A percentile compares a stretch with the other conserved stretches of the same genome.
Conservation (phyloP, 1,140 invertebrate species). For the Plectus sambesii region DNA sequence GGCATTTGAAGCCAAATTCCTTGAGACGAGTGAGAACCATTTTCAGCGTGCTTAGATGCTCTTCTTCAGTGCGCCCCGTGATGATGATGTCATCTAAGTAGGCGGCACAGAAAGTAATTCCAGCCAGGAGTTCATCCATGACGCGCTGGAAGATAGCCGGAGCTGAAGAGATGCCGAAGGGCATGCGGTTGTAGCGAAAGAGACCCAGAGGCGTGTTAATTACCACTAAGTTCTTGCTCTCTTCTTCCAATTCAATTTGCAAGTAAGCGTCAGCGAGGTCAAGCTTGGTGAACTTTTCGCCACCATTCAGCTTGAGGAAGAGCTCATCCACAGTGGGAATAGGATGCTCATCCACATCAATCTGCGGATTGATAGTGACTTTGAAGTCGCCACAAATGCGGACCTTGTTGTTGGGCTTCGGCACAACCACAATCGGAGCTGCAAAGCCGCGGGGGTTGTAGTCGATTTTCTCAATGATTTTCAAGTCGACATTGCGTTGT, state of each 20-base stretch:
- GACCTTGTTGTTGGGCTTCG: no score
- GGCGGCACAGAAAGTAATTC: slow-evolving; percentile 24
- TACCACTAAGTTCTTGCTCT: no score
- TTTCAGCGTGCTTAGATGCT: slow-evolving; percentile 30
- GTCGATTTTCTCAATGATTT: no score
- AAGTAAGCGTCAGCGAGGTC: slow-evolving; percentile 38
- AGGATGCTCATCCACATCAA: slow-evolving; percentile 21
- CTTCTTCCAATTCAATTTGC: slow-evolving; percentile 36
- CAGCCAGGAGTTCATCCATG: slow-evolving; percentile 44
- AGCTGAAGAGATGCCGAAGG: slow-evolving; percentile 49
- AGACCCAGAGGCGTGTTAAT: slow-evolving; percentile 48
- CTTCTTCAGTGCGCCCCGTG: slow-evolving; percentile 24
- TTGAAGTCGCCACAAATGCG: no score
- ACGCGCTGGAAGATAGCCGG: slow-evolving; percentile 48
- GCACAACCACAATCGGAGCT: no score
- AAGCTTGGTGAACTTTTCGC: slow-evolving; percentile 35
- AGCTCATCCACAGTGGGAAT: slow-evolving; percentile 21
- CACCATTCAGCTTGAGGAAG: slow-evolving; percentile 15
- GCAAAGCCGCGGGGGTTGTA: no score
- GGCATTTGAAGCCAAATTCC: slow-evolving; percentile 23
- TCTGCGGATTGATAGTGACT: slow-evolving; percentile 28
- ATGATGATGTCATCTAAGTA: slow-evolving; percentile 46
- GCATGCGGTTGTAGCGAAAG: slow-evolving; percentile 48
- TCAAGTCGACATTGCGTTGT: no score
- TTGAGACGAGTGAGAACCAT: slow-evolving; percentile 25